phyloP scores from a whole-genome alignment of 1,140 invertebrate genomes.

The Drosophila punjabiensis region DNA sequence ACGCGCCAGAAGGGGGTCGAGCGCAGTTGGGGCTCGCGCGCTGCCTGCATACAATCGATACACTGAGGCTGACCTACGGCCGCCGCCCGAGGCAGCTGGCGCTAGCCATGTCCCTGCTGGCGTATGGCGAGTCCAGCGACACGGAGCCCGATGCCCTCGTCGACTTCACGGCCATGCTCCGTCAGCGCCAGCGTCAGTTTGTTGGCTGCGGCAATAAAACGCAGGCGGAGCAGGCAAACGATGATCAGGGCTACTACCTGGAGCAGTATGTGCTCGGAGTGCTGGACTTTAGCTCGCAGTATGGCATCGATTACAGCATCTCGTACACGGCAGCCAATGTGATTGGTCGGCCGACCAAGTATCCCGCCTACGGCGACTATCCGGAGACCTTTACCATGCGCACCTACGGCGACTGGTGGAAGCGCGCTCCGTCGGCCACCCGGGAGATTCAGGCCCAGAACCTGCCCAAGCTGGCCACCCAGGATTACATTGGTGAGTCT shows the following conservation, averaged over 20 bases:
- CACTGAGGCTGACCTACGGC: conserved; percentile 55
- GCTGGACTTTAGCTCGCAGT: conserved; percentile 94
- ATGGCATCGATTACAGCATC: conserved; percentile 94
- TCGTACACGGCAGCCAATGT: conserved; percentile 95
- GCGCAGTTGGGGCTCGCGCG: conserved; percentile 14
- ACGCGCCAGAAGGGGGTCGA: conserved; percentile 31
- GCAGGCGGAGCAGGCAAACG: conserved; percentile 24
- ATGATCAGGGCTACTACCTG: conserved; percentile 77
- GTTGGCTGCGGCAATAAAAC: conserved; percentile 30
- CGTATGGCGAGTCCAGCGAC: conserved; percentile 44
- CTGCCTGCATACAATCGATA: conserved; percentile 40
- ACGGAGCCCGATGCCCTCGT: conserved; percentile 62
- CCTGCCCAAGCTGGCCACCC: conserved; percentile 88
- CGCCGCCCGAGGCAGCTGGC: conserved; percentile 21
- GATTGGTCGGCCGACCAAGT: conserved; percentile 92
- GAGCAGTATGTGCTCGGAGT: conserved; percentile 90
- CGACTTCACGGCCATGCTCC: conserved; percentile 66
- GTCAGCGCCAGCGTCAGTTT: conserved; percentile 41
- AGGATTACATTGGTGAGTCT: conserved; percentile 94
- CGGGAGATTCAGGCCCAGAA: conserved; percentile 91
- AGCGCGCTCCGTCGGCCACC: conserved; percentile 90
- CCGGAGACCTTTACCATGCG: conserved; percentile 95
- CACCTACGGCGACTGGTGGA: conserved; percentile 96
- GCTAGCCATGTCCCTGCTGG: conserved; percentile 62
- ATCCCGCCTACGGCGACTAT: conserved; percentile 95